Evolutionary conservation across 2,888 invertebrate species (phyloP), one percentile per base, ranked within the genome.

Genomic region (Drosophila melanocephala): DNA sequence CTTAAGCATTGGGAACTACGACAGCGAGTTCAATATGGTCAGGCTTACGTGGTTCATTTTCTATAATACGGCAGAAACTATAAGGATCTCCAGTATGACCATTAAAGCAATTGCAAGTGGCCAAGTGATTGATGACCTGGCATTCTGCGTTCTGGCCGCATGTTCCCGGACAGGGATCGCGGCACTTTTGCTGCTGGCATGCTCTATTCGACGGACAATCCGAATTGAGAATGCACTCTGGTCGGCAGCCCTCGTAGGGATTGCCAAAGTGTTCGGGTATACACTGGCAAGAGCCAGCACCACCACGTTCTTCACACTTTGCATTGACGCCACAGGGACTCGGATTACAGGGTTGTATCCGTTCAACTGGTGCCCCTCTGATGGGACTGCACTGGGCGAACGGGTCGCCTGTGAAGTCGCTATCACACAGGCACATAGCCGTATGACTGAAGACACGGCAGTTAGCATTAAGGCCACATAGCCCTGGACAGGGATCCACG

Each of bases 261-360:
- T 97, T 96, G 81, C 97, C 97, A 83, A 95, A 95, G 93, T 96
- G 96, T 77, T 96, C 96, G 9, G 95, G 94, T 67, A 95, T 92
- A 91, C 96, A 96, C 80, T 95, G 95, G 91, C 97, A 97, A 53
- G 96, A 95, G 74, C 96, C 96, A 50, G 96, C 96, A 69, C 95
- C 95, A 81, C 96, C 96, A 93, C 96, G 95, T 89, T 96, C 96
- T 92, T 95, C 95, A 92, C 97, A 97, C 80, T 95, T 94, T n/a
- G 97, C 96, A 93, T 97, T 96, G 42, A 94, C 91, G 70, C 95
- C 95, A 53, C 95, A 93, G 5, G 94, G 94, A 81, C 94, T 95
- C 26, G 96, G 96, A 42, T 92, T 93, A 67, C 95, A 95, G 1
- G 94, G 94, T 51, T 93, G 92, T 14, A 93, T 60, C 2, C 84